Evolutionary conservation across 1,140 invertebrate species (phyloP).

Genomic region (Trichoplusia ni): DNA sequence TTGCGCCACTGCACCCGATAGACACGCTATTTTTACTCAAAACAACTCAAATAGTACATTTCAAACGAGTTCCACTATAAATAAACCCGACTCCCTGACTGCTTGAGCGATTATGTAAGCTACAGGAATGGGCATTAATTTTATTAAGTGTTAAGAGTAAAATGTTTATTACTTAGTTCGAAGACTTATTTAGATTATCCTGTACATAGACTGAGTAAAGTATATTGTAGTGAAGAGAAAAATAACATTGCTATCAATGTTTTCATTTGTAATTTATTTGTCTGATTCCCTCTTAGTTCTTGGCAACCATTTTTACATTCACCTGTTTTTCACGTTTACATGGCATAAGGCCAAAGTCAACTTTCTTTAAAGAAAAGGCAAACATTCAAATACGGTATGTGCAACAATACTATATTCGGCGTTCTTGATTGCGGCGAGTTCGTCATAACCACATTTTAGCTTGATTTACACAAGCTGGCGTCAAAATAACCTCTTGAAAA

Average conservation of each 20-base stretch:
- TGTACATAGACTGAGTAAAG: too few relatives aligned
- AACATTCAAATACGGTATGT: neutral
- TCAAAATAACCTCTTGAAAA: neutral
- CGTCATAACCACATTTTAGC: neutral
- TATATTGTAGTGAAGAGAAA: too few relatives aligned
- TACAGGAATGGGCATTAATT: neutral
- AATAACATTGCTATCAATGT: too few relatives aligned
- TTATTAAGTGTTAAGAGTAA: too few relatives aligned
- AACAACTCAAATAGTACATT: neutral
- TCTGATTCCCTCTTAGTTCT: neutral
- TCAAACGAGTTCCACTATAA: constrained; percentile 3
- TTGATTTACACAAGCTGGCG: neutral
- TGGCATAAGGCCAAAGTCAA: neutral
- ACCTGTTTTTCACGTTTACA: neutral
- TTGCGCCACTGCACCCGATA: neutral
- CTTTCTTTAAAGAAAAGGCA: neutral
- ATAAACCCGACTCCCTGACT: neutral
- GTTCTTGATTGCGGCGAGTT: neutral
- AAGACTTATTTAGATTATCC: too few relatives aligned
- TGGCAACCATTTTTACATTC: neutral
- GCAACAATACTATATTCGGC: neutral
- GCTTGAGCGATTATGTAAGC: neutral
- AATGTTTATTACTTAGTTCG: too few relatives aligned
- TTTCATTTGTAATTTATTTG: too few relatives aligned
- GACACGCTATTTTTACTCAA: constrained; percentile 16